A percentile compares a stretch with the other conserved stretches of the same genome.
Evolutionary conservation across 2,888 invertebrate genomes (phyloP).

Genomic region (Piscicola geometra): DNA sequence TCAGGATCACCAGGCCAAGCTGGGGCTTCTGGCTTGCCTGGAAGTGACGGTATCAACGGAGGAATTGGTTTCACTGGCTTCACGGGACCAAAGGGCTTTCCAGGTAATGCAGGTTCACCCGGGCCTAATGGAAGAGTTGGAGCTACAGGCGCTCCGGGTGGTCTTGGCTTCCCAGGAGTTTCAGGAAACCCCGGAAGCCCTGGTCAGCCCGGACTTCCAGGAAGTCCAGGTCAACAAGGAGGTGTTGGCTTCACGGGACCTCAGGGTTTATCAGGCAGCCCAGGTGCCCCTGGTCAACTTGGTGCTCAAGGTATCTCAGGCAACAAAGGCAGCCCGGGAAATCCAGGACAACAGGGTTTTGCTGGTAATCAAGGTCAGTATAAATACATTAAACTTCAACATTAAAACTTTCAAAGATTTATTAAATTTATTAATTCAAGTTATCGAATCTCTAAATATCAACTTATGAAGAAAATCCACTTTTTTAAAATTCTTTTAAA

Average conservation of each 20-base stretch:
- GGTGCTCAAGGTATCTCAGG: too few species aligned
- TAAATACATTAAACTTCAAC: too few species aligned
- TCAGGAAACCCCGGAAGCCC: neutral
- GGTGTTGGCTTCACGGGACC: conserved; percentile 17
- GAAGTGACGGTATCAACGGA: conserved; percentile 21
- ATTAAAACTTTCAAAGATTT: too few species aligned
- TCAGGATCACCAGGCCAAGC: neutral
- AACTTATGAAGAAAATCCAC: too few species aligned
- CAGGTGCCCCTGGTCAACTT: neutral
- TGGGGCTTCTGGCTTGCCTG: neutral
- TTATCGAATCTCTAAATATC: too few species aligned
- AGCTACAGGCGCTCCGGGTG: neutral
- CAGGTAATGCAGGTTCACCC: conserved; percentile 20
- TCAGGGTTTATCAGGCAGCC: conserved; percentile 11
- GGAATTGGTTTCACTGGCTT: conserved; percentile 23
- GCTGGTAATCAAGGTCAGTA: conserved; percentile 25
- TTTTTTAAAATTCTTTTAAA: too few species aligned
- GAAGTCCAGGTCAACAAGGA: conserved; percentile 14
- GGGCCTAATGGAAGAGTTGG: conserved; percentile 5
- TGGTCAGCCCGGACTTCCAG: conserved; percentile 17
- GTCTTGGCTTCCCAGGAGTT: conserved; percentile 10
- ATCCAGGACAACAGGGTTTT: conserved; percentile 3
- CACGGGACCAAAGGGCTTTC: conserved; percentile 8
- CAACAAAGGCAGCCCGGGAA: too few species aligned
- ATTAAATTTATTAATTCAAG: too few species aligned